These are phyloP conservation scores for Elanus axillaris DNA, from an alignment of 2,113 vertebrate genomes.

Conservation along the genomic window DNA sequence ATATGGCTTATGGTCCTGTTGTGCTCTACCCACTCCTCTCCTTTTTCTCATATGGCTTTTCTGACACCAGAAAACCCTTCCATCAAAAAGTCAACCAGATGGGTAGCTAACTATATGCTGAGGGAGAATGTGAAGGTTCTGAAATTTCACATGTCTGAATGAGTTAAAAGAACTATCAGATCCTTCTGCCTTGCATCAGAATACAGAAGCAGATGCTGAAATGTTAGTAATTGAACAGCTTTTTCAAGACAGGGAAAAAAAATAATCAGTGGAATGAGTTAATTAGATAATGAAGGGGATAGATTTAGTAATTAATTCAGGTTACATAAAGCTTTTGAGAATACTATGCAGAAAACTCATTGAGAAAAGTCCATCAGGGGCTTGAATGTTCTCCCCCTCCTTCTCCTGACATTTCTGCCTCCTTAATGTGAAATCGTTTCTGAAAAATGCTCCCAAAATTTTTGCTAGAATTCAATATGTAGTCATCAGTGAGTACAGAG, in stretches of 20 bases:
- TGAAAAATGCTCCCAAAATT: conserved; percentile 53
- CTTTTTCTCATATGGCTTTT: conserved; percentile 27
- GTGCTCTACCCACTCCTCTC: background rate
- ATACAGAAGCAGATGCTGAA: conserved; percentile 64
- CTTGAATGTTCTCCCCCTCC: conserved; percentile 3
- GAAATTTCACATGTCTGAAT: conserved; percentile 48
- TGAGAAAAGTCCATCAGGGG: conserved; percentile 55
- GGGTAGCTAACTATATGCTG: conserved; percentile 37
- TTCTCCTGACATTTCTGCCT: conserved; percentile 38
- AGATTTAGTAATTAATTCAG: conserved; percentile 70
- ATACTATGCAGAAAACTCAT: conserved; percentile 54
- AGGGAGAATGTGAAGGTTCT: conserved; percentile 39
- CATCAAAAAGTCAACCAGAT: conserved; percentile 53
- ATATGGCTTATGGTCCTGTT: background rate
- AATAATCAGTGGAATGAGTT: conserved; percentile 60
- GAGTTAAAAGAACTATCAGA: conserved; percentile 58
- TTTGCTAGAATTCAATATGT: conserved; percentile 57
- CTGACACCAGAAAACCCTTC: conserved; percentile 37
- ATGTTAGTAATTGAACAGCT: conserved; percentile 69
- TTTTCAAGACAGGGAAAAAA: conserved; percentile 47
- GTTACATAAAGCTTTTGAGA: conserved; percentile 67
- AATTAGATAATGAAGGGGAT: conserved; percentile 68
- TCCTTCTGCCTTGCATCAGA: conserved; percentile 57
- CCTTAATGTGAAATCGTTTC: conserved; percentile 40
- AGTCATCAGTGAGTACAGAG: conserved; percentile 51